Percentiles rank a stretch among this genome's conserved stretches.
These are phyloP conservation scores for Sussaba pulchella DNA, from an alignment of 2,888 invertebrate genomes.

Conservation along the genomic window DNA sequence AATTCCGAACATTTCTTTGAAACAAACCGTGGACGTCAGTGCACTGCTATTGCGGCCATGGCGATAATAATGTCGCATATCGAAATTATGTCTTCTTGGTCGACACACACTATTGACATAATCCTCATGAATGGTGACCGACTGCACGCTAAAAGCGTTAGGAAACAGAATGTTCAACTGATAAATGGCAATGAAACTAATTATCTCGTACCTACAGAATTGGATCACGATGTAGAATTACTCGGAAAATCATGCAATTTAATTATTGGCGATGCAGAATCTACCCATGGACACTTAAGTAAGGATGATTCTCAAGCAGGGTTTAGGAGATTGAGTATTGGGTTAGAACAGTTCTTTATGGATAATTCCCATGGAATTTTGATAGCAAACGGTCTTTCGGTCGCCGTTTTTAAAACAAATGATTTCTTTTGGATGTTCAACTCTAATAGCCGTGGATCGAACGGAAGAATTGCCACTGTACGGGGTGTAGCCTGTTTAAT, in stretches of 20 bases:
- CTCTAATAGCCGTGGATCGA: slow-evolving; percentile 71
- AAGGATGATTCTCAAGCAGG: not conserved
- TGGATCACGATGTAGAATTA: not conserved
- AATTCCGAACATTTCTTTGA: not conserved
- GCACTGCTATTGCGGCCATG: too few species aligned
- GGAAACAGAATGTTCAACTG: too few species aligned
- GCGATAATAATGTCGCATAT: too few species aligned
- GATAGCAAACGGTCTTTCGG: not conserved
- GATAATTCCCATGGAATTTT: not conserved
- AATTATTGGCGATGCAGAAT: not conserved
- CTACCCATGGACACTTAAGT: not conserved
- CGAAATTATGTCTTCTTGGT: too few species aligned
- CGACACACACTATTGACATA: too few species aligned
- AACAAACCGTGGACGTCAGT: not conserved
- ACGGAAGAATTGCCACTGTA: slow-evolving; percentile 60
- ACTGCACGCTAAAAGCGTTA: not conserved
- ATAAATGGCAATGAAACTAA: too few species aligned
- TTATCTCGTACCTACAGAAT: not conserved
- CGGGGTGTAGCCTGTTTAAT: slow-evolving; percentile 47
- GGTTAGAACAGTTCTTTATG: not conserved
- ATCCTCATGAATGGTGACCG: slow-evolving; percentile 13
- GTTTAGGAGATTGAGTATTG: not conserved
- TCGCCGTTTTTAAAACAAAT: not conserved
- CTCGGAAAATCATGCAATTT: not conserved
- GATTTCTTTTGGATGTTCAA: slow-evolving; percentile 28